Conservation (phyloP, 1,140 invertebrate genomes). For the Eriocheir sinensis region DNA sequence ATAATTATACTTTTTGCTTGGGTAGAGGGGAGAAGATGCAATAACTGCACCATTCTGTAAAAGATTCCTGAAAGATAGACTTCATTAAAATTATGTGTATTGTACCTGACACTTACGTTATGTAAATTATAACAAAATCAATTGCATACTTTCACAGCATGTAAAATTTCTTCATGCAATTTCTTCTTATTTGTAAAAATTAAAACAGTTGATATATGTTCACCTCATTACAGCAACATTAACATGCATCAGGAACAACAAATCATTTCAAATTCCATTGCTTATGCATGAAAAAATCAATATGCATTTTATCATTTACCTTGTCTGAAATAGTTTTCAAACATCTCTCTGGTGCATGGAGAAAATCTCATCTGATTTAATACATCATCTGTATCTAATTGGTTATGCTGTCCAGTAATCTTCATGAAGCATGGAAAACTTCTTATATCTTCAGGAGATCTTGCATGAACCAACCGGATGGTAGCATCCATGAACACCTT, state of each 20-base stretch:
- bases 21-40: too few relatives aligned
- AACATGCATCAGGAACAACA: conserved; percentile 13
- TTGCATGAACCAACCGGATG: too few relatives aligned
- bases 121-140: too few relatives aligned
- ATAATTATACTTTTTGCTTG: too few relatives aligned
- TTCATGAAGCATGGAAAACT: conserved; percentile 27
- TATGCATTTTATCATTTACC: conserved; percentile 2
- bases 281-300: neutral
- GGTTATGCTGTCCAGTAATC: conserved; percentile 6
- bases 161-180: conserved; percentile 19
- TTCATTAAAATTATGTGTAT: too few relatives aligned
- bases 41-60: too few relatives aligned
- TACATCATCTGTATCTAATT: neutral
- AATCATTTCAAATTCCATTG: neutral
- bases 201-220: conserved; percentile 32
- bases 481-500: too few relatives aligned
- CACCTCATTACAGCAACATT: conserved; percentile 14
- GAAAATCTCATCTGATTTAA: neutral
- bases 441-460: neutral
- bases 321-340: conserved; percentile 15
- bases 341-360: conserved; percentile 12
- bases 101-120: too few relatives aligned
- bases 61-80: too few relatives aligned
- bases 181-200: conserved; percentile 11
- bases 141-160: neutral